Evolutionary conservation across 2,113 vertebrate species (phyloP).

Genomic region (Callaeas wilsoni): DNA sequence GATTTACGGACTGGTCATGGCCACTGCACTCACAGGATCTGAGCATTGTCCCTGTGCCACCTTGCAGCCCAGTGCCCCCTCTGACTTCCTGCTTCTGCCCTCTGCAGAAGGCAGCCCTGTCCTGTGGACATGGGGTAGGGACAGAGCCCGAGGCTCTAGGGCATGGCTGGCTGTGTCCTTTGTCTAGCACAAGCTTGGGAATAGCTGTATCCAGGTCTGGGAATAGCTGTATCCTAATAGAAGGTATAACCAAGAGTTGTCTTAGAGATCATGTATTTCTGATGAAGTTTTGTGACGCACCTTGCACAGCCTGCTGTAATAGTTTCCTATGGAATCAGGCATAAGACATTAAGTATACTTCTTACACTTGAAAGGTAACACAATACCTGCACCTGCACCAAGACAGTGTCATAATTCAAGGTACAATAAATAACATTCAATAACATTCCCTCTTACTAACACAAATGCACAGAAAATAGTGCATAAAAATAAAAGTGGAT

Average conservation of each 20-base stretch:
- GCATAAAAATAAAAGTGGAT: background rate
- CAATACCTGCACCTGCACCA: background rate
- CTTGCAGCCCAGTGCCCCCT: background rate
- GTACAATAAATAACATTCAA: background rate
- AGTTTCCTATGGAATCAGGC: background rate
- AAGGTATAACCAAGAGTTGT: background rate
- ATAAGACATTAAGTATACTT: background rate
- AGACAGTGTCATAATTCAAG: background rate
- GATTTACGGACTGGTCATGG: background rate
- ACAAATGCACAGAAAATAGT: background rate
- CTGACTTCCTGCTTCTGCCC: background rate
- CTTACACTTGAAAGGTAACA: background rate
- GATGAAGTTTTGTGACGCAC: background rate
- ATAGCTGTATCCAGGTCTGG: background rate
- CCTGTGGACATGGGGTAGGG: fast-evolving
- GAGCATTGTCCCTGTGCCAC: fast-evolving
- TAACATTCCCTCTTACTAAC: background rate
- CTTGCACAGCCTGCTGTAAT: background rate
- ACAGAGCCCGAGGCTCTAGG: background rate
- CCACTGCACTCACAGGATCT: background rate
- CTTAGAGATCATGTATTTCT: background rate
- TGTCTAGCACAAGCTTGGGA: background rate
- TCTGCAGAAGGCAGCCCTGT: background rate
- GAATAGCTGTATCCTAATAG: background rate
- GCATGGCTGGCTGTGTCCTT: background rate